Base-by-base conservation (phyloP, 2,113 vertebrate species). In the Cyprinodon variegatus region DNA sequence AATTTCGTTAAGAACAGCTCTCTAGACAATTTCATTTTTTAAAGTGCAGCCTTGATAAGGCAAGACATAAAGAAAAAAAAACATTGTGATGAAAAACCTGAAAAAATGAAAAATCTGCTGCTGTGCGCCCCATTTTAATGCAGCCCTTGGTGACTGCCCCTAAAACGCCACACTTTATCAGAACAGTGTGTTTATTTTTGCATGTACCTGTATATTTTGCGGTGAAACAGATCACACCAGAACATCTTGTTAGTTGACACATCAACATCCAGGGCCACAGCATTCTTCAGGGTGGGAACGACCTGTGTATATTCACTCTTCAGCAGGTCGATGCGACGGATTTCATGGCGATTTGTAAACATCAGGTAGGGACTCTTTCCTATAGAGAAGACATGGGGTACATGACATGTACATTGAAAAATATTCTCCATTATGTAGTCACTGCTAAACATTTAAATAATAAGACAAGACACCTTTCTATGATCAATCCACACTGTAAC, bases 311-410 rank as follows among this genome's bases (percentile, higher is more conserved):
- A 97, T 84, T 98, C 96, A 53, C 95, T 95, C 91, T 96, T 98
- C 78, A 96, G 94, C 88, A 98, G 91, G 90, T 98, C 96, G 57
- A 99, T 97, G 82, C 94, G 96, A 0, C 96, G 96, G 63, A 99
- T 97, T 89, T 99, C 98, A 0, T 99, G 98, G 1, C 97, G 96
- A 88, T 98, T 99, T 68, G 98, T 99, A 89, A 99, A 99, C 90
- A 99, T 95, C 46, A 99, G 93, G 81, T 96, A 98, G 0, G 98
- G 97, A 79, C 96, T 98, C 84, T 95, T 96, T 76, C 98, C 98
- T 95, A 77, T 15, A 83, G 69, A 65, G 13, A 36, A 11, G 43
- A 61, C n/a, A 62, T 61, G n/a, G 46, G 38, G 57, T 48, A 59
- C 2, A 11, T 15, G 41, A 62, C 10, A 20, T 36, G 4, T 2